Conservation (phyloP, 2,797 vertebrate genomes). For the Cossypha niveicapilla region DNA sequence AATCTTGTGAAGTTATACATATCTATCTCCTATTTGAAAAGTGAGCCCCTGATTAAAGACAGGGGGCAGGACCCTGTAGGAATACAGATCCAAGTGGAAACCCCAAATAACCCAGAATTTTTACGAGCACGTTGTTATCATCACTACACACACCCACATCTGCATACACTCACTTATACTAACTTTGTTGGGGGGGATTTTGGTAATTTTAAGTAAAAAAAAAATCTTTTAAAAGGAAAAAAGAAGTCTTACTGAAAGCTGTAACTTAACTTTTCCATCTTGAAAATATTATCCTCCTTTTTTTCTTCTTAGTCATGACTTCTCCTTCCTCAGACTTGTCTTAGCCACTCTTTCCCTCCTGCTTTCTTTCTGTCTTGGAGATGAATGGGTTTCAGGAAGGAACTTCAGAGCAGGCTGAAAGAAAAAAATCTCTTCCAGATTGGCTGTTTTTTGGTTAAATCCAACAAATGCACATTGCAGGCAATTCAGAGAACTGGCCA, state of each 20-base stretch:
- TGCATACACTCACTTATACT: not conserved
- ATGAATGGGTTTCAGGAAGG: not conserved
- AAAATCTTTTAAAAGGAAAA: not conserved
- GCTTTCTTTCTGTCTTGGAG: not conserved
- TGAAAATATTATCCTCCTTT: conserved; percentile 4
- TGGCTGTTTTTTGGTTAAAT: not conserved
- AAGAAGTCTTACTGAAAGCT: not conserved
- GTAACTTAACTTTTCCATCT: not conserved
- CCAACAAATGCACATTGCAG: not conserved
- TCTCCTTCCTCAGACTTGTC: not conserved
- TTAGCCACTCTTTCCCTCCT: not conserved
- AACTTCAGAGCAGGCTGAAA: conserved; percentile 8
- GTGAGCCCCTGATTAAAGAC: not conserved
- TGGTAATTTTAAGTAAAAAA: not conserved
- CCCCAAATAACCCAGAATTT: not conserved
- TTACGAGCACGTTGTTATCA: not conserved
- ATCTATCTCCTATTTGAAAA: not conserved
- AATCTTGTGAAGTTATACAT: not conserved
- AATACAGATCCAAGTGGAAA: not conserved
- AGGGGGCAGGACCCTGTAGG: not conserved
- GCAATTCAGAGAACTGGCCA: not conserved
- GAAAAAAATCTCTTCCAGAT: conserved; percentile 26
- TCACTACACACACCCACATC: not conserved
- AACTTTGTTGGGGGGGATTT: not conserved
- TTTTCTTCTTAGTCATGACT: not conserved